These are phyloP conservation scores for Myotis yumanensis DNA, from an alignment of 2,113 vertebrate genomes.

Conservation along the genomic window DNA sequence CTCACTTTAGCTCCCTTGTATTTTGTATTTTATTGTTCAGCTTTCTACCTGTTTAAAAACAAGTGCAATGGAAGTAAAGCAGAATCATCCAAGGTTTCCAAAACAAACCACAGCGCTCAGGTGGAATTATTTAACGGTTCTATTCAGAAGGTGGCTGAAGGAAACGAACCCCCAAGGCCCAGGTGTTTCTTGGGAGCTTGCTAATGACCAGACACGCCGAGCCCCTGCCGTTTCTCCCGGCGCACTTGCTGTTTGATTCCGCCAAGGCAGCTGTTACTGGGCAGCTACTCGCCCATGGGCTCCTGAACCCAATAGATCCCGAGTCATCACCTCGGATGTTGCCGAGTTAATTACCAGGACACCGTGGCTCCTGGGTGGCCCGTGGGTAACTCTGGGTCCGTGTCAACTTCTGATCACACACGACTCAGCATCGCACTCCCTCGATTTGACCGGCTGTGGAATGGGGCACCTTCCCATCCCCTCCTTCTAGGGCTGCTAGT, in stretches of 20 bases:
- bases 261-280: rapidly evolving
- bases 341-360: rapidly evolving
- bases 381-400: rapidly evolving
- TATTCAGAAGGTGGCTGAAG: not conserved
- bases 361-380: rapidly evolving
- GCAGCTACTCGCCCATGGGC: rapidly evolving
- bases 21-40: rapidly evolving
- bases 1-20: rapidly evolving
- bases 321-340: rapidly evolving
- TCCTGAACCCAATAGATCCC: rapidly evolving
- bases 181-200: not conserved
- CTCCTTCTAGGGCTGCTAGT: not conserved
- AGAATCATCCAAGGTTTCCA: rapidly evolving
- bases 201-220: not conserved
- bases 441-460: not conserved
- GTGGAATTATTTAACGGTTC: not conserved
- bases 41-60: not conserved
- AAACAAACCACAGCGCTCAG: not conserved
- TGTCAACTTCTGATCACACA: rapidly evolving
- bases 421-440: rapidly evolving
- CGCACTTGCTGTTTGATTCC: rapidly evolving
- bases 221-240: rapidly evolving
- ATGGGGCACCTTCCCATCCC: rapidly evolving
- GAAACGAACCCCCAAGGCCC: not conserved
- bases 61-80: not conserved